Percentiles rank a stretch among this genome's conserved stretches.
Conservation (phyloP, 2,888 invertebrate species). For the Gerris lacustris region DNA sequence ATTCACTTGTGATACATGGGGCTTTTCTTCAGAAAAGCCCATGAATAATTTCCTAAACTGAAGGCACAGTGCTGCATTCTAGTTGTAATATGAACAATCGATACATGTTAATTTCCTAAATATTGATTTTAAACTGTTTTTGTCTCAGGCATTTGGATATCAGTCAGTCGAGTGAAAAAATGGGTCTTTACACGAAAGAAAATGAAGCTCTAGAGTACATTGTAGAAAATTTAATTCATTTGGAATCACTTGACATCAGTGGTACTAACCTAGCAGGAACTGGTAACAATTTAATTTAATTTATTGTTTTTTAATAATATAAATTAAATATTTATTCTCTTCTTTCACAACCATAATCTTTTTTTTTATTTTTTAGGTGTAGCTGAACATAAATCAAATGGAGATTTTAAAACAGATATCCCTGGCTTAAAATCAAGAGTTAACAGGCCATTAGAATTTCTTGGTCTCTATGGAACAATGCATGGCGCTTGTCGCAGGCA, state of each 20-base stretch:
- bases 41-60: too few relatives aligned
- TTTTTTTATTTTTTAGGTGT: conserved; percentile 19
- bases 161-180: conserved; percentile 58
- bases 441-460: conserved; percentile 66
- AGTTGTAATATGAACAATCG: too few relatives aligned
- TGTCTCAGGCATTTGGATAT: conserved; percentile 64
- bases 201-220: conserved; percentile 58
- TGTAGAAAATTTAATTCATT: conserved; percentile 56
- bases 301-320: not conserved
- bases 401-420: conserved; percentile 50
- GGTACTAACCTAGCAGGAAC: conserved; percentile 89
- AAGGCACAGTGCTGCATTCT: too few relatives aligned
- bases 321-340: too few relatives aligned
- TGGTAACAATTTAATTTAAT: conserved; percentile 39
- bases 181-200: conserved; percentile 62
- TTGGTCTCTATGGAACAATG: conserved; percentile 81
- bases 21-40: too few relatives aligned
- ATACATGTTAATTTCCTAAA: too few relatives aligned
- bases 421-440: conserved; percentile 71
- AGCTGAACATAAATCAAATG: conserved; percentile 22
- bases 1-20: too few relatives aligned
- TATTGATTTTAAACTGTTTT: conserved; percentile 6
- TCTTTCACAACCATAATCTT: too few relatives aligned
- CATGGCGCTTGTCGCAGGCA: conserved; percentile 81
- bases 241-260: conserved; percentile 83